These are phyloP conservation scores for Zapornia atra DNA, from an alignment of 2,113 vertebrate species.

Conservation along the genomic window DNA sequence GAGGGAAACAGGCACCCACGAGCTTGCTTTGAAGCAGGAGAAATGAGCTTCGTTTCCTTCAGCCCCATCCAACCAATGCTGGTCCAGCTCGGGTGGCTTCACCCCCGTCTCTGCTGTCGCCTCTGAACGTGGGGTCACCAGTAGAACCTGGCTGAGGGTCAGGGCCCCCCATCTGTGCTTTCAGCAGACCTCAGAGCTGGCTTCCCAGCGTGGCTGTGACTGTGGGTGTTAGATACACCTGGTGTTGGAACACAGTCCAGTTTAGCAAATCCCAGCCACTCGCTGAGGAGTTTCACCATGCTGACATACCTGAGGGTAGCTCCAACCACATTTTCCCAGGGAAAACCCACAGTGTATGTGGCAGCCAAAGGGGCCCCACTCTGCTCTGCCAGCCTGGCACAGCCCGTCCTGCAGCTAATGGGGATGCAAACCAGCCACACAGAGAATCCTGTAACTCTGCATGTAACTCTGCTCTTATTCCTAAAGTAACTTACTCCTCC, in stretches of 20 bases:
- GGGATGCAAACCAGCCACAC: background rate
- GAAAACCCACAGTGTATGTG: background rate
- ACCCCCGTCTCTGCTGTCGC: background rate
- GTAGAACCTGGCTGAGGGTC: background rate
- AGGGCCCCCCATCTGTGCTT: background rate
- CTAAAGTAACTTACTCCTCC: background rate
- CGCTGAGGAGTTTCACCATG: fast-evolving
- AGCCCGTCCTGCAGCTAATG: background rate
- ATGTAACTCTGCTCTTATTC: background rate
- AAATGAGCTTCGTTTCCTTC: background rate
- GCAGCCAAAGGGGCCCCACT: background rate
- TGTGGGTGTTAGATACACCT: fast-evolving
- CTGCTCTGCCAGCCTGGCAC: background rate
- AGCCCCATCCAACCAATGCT: background rate
- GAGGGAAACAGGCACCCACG: background rate
- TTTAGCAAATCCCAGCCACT: background rate
- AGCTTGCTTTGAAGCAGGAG: background rate
- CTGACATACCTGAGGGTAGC: fast-evolving
- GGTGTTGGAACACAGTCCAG: fast-evolving
- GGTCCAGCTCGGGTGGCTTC: background rate
- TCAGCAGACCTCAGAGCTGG: background rate
- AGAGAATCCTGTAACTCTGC: background rate
- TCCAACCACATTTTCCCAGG: background rate
- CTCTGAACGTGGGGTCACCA: background rate
- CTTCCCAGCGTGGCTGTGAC: background rate